Percentiles rank a stretch among this genome's conserved stretches.
phyloP scores from a whole-genome alignment of 2,888 invertebrate genomes.

The Hyalella azteca region DNA sequence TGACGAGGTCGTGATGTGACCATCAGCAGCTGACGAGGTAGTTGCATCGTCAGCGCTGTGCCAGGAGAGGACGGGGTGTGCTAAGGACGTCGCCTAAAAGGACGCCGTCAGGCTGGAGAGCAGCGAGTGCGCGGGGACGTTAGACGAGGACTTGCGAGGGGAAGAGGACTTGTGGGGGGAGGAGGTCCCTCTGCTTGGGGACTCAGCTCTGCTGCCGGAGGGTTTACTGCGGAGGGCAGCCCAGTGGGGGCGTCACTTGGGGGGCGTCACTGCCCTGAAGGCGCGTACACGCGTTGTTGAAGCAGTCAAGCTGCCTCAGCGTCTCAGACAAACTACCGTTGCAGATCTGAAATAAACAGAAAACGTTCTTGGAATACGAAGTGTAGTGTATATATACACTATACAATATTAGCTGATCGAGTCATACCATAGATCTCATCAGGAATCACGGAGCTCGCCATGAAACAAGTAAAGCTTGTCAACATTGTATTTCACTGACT shows the following conservation, averaged over 20 bases:
- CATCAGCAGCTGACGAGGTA: conserved; percentile 39
- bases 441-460: background rate
- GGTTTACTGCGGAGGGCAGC: conserved; percentile 18
- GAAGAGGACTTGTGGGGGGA: conserved; percentile 3
- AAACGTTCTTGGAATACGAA: background rate
- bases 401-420: background rate
- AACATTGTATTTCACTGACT: too few relatives aligned
- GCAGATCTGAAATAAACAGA: conserved; percentile 73
- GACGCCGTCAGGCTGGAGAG: conserved; percentile 1
- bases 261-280: background rate
- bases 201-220: background rate
- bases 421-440: background rate
- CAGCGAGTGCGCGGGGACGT: background rate
- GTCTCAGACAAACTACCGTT: conserved; percentile 93
- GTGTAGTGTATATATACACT: background rate
- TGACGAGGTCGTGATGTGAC: conserved; percentile 23
- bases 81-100: background rate
- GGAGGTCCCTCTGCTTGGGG: background rate
- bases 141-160: background rate
- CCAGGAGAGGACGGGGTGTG: background rate
- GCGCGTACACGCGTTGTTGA: conserved; percentile 66
- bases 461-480: too few relatives aligned
- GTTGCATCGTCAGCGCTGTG: background rate
- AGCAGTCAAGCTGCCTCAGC: conserved; percentile 89
- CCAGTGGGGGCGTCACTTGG: too few relatives aligned